Conservation (phyloP, 1,140 invertebrate species). For the Drosophila insularis region DNA sequence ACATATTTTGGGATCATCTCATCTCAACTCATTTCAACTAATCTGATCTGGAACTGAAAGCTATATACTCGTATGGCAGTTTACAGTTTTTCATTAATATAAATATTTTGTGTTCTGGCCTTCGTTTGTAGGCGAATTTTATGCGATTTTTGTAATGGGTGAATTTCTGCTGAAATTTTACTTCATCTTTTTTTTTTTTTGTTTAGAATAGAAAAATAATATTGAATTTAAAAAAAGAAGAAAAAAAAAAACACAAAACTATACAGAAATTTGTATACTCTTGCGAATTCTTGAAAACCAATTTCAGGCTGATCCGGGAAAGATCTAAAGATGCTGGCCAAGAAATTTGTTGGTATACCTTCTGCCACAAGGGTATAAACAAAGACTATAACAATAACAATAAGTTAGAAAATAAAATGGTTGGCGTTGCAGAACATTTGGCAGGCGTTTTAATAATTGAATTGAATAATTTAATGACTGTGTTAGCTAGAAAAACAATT, state of each 20-base stretch:
- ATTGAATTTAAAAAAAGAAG: neutral
- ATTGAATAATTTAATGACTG: neutral
- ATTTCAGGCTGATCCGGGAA: no score
- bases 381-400: neutral
- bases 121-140: slow-evolving; percentile 57
- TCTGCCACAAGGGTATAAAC: neutral
- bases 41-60: slow-evolving; percentile 5
- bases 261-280: neutral
- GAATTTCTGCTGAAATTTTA: slow-evolving; percentile 18
- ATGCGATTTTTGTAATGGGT: slow-evolving; percentile 61
- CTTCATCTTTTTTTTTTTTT: neutral
- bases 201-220: neutral
- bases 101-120: slow-evolving; percentile 65
- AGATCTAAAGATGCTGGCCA: no score
- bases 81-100: slow-evolving; percentile 65
- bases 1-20: slow-evolving; percentile 25
- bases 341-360: neutral
- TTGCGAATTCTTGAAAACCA: neutral
- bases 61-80: slow-evolving; percentile 3
- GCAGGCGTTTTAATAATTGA: neutral
- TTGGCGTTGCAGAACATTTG: neutral
- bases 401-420: neutral
- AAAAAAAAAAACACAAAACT: neutral
- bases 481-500: neutral
- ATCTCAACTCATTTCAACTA: neutral